A percentile compares a stretch with the other conserved stretches of the same genome.
Conservation (phyloP, 2,888 invertebrate genomes). For the Auanema sp. region DNA sequence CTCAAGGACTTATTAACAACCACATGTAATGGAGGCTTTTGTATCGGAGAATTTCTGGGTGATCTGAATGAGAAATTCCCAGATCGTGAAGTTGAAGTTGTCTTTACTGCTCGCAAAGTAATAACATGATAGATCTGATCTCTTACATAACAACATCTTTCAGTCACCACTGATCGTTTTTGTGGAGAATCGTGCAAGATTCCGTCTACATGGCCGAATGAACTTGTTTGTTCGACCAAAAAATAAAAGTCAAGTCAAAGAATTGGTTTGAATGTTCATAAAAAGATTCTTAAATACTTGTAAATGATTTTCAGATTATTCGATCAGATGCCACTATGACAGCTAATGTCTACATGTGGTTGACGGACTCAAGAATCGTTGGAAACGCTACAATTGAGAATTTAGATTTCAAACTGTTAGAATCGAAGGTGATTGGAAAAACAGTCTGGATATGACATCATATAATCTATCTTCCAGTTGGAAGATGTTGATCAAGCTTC, state of each 20-base stretch:
- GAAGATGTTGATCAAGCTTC: conserved; percentile 60
- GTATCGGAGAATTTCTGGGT: conserved; percentile 62
- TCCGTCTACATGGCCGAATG: conserved; percentile 59
- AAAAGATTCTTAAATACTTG: not conserved
- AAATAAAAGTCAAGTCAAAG: conserved; percentile 43
- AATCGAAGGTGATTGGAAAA: conserved; percentile 34
- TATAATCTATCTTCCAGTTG: conserved; percentile 21
- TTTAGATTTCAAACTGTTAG: conserved; percentile 59
- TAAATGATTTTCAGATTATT: conserved; percentile 23
- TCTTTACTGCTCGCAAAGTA: conserved; percentile 42
- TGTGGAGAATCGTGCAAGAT: conserved; percentile 59
- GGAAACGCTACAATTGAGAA: conserved; percentile 63
- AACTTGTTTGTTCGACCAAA: conserved; percentile 58
- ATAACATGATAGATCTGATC: not conserved
- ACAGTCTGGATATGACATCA: not conserved
- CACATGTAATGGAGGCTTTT: conserved; percentile 57
- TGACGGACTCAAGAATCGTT: conserved; percentile 48
- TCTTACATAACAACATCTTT: conserved; percentile 2
- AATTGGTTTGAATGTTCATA: conserved; percentile 31
- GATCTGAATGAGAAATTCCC: conserved; percentile 59
- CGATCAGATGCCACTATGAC: conserved; percentile 61
- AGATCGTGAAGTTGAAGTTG: conserved; percentile 51
- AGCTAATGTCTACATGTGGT: conserved; percentile 60
- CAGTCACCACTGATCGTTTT: conserved; percentile 60
- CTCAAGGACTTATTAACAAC: conserved; percentile 54